A percentile compares a stretch with the other conserved stretches of the same genome.
These are phyloP conservation scores for Drosophila sucinea DNA, from an alignment of 1,140 invertebrate genomes.

Conservation along the genomic window DNA sequence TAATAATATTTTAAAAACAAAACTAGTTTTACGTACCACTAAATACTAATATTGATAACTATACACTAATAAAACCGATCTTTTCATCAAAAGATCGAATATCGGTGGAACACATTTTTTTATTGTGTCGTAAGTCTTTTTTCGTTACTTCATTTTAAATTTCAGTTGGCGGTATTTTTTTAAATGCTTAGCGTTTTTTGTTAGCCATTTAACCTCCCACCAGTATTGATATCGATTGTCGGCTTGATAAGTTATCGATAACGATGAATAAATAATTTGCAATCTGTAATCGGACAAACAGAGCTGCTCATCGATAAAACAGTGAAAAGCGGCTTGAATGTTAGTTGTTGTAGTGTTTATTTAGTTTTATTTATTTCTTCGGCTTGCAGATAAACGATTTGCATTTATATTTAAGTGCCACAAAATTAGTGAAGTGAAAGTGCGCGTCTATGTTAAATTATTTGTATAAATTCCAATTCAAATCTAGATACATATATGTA, in stretches of 20 bases:
- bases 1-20: neutral
- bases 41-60: slow-evolving; percentile 12
- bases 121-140: no score
- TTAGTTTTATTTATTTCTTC: slow-evolving; percentile 9
- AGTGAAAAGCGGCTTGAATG: slow-evolving; percentile 4
- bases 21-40: slow-evolving; percentile 7
- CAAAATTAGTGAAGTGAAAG: neutral
- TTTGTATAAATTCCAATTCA: neutral
- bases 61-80: neutral
- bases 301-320: slow-evolving; percentile 1
- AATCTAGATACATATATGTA: neutral
- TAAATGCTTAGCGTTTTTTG: neutral
- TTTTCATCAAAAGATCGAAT: slow-evolving; percentile 1
- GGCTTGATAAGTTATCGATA: neutral
- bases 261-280: neutral
- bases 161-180: no score
- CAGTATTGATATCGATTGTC: neutral
- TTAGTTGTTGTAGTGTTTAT: slow-evolving; percentile 5
- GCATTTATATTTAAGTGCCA: neutral
- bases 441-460: neutral
- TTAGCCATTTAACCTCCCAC: neutral
- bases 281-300: neutral
- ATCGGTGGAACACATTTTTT: neutral
- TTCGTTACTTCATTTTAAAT: no score
- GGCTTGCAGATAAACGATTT: neutral